These are phyloP conservation scores for Coenonympha glycerion DNA, from an alignment of 2,888 invertebrate genomes.

Conservation along the genomic window DNA sequence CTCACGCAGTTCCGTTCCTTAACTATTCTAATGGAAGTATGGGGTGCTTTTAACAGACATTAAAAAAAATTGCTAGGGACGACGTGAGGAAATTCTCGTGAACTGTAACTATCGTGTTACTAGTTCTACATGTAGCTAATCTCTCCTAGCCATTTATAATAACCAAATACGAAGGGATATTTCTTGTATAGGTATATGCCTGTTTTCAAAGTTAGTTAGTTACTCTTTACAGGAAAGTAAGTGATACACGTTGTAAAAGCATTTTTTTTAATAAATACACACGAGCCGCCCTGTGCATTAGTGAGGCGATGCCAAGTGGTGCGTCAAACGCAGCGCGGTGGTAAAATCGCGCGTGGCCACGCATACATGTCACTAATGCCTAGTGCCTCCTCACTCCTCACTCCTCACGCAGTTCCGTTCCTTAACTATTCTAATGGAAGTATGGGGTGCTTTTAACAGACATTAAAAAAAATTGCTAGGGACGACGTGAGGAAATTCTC, in stretches of 20 bases:
- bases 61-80: too few species aligned
- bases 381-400: neutral
- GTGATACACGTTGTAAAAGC: neutral
- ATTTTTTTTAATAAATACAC: constrained; percentile 25
- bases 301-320: constrained; percentile 44
- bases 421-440: constrained; percentile 40
- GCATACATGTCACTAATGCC: constrained; percentile 60
- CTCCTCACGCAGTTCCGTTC: constrained; percentile 30
- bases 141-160: too few species aligned
- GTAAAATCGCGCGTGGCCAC: constrained; percentile 66
- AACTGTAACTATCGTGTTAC: too few species aligned
- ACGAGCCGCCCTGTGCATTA: constrained; percentile 29
- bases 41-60: constrained; percentile 54
- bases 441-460: constrained; percentile 54
- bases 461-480: constrained; percentile 46
- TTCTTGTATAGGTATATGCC: too few species aligned
- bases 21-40: constrained; percentile 42
- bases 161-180: too few species aligned
- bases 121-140: too few species aligned
- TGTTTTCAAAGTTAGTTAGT: too few species aligned
- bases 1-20: constrained; percentile 32
- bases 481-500: too few species aligned
- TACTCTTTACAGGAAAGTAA: neutral
- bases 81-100: too few species aligned
- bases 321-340: constrained; percentile 56